phyloP scores from a whole-genome alignment of 2,888 invertebrate genomes.

The Tipula lateralis region DNA sequence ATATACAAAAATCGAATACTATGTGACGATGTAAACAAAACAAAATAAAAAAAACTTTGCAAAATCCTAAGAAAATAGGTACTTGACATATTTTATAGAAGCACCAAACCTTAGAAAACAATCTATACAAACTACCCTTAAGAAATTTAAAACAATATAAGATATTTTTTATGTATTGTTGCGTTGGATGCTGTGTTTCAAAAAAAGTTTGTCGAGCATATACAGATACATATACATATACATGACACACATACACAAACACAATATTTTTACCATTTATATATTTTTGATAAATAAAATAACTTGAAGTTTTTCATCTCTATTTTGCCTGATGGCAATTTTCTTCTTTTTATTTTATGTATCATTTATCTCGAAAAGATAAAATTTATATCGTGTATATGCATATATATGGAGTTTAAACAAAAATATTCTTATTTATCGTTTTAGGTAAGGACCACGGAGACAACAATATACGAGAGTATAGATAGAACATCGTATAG shows the following conservation, averaged over 20 bases:
- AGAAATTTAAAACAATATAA: constrained; percentile 11
- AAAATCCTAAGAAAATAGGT: not conserved
- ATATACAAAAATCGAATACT: not conserved
- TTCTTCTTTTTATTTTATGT: not conserved
- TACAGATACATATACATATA: not conserved
- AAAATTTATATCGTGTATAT: not conserved
- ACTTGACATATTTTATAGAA: not conserved
- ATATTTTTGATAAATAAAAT: not conserved
- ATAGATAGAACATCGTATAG: not conserved
- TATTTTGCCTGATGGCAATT: not conserved
- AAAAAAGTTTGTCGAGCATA: not conserved
- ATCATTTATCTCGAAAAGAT: not conserved
- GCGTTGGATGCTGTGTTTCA: not conserved
- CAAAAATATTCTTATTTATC: not conserved
- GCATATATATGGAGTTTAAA: not conserved
- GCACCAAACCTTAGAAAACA: not conserved
- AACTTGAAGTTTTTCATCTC: not conserved
- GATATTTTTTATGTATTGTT: not conserved
- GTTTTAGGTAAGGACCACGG: constrained; percentile 11
- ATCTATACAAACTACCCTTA: constrained; percentile 7
- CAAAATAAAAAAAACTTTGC: not conserved
- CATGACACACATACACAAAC: not conserved
- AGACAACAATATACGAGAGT: not conserved
- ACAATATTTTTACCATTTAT: not conserved
- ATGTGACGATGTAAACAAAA: not conserved